A percentile compares a stretch with the other conserved stretches of the same genome.
These are phyloP conservation scores for Elephantulus edwardii DNA, from an alignment of 2,113 vertebrate genomes.

Conservation along the genomic window DNA sequence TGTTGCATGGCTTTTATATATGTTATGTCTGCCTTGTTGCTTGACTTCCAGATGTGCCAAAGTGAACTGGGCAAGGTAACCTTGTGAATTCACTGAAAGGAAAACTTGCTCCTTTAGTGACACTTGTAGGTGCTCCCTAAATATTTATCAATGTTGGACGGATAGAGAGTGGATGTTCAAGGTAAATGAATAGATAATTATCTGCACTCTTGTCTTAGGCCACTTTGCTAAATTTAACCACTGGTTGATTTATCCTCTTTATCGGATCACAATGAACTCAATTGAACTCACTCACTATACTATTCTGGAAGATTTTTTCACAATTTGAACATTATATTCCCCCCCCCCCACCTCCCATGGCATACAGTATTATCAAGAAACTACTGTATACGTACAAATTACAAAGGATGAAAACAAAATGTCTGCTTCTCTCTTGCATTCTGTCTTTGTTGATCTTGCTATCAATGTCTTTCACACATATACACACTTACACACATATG, in stretches of 20 bases:
- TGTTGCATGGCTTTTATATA: not conserved
- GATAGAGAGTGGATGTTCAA: not conserved
- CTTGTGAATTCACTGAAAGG: not conserved
- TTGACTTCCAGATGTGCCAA: too few species aligned
- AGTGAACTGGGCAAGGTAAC: not conserved
- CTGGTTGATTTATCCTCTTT: not conserved
- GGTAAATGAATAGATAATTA: too few species aligned
- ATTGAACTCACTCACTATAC: not conserved
- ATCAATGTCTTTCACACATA: not conserved
- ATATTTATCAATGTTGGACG: slow-evolving; percentile 7
- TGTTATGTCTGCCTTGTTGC: not conserved
- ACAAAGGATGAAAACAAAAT: not conserved
- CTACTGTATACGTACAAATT: not conserved
- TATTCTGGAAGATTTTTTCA: not conserved
- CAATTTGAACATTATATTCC: not conserved
- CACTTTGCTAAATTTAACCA: not conserved
- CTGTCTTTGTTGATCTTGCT: not conserved
- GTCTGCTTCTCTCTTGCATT: not conserved
- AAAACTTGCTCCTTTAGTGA: not conserved
- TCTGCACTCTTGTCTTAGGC: not conserved
- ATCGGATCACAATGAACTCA: not conserved
- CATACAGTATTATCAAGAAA: slow-evolving; percentile 5
- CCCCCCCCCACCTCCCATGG: not conserved
- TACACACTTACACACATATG: not conserved
- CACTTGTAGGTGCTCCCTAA: not conserved